Percentiles rank a stretch among this genome's conserved stretches.
Evolutionary conservation across 2,888 invertebrate genomes (phyloP).

Genomic region (Seira ritae): DNA sequence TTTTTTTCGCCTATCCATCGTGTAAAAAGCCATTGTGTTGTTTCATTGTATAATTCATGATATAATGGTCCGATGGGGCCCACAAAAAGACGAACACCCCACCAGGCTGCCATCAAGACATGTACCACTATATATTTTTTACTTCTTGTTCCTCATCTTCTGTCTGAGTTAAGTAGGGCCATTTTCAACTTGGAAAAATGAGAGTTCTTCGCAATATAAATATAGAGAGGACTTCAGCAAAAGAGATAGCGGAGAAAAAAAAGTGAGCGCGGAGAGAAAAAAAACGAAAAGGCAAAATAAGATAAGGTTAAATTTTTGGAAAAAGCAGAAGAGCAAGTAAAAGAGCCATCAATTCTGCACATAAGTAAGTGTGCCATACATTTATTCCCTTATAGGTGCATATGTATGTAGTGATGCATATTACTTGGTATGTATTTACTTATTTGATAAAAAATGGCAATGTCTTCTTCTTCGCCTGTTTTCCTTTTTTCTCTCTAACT

Average conservation of each 20-base stretch:
- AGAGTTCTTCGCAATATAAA: background rate
- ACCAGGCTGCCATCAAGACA: constrained; percentile 57
- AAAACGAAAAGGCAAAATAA: constrained; percentile 22
- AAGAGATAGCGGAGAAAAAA: constrained; percentile 24
- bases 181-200: constrained; percentile 22
- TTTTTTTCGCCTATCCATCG: constrained; percentile 11
- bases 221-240: background rate
- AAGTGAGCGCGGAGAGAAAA: background rate
- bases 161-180: background rate
- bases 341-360: constrained; percentile 42
- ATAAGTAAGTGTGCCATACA: constrained; percentile 22
- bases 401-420: background rate
- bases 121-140: constrained; percentile 33
- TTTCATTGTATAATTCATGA: constrained; percentile 60
- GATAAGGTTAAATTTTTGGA: constrained; percentile 44
- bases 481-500: background rate
- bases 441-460: constrained; percentile 8
- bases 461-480: background rate
- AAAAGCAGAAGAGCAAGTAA: constrained; percentile 28
- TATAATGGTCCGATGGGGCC: constrained; percentile 63
- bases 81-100: constrained; percentile 60
- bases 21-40: constrained; percentile 49
- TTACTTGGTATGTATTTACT: background rate
- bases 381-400: background rate
- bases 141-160: constrained; percentile 2